Conservation (phyloP, 1,140 invertebrate genomes). For the Drosophila mojavensis region DNA sequence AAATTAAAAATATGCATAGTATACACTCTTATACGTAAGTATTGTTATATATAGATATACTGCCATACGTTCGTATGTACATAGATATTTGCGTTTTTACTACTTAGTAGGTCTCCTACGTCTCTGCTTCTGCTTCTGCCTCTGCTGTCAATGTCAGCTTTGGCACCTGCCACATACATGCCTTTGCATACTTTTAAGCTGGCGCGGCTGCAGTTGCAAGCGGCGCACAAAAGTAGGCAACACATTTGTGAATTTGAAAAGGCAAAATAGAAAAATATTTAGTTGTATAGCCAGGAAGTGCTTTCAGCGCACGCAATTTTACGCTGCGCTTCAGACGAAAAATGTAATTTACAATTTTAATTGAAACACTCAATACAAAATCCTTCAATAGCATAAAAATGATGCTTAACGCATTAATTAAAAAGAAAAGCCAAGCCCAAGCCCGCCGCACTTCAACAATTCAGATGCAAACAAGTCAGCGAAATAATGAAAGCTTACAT, state of each 20-base stretch:
- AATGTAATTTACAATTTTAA: not conserved
- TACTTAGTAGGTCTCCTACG: conserved; percentile 9
- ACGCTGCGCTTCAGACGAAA: not conserved
- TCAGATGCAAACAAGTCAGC: conserved; percentile 42
- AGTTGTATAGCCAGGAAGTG: too few species aligned
- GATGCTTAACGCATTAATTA: conserved; percentile 63
- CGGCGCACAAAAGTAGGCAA: conserved; percentile 65
- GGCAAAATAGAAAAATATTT: too few species aligned
- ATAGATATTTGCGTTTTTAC: conserved; percentile 33
- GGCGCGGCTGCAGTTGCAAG: not conserved
- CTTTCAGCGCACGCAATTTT: too few species aligned
- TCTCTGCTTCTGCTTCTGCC: not conserved
- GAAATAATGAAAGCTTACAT: conserved; percentile 28
- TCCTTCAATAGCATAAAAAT: not conserved
- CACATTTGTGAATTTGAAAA: not conserved
- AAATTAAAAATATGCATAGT: conserved; percentile 56
- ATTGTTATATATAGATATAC: conserved; percentile 28
- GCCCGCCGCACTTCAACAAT: conserved; percentile 61
- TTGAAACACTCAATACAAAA: not conserved
- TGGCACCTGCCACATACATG: not conserved
- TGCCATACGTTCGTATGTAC: not conserved
- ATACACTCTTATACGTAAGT: conserved; percentile 22
- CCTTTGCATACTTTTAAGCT: conserved; percentile 63
- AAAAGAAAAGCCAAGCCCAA: conserved; percentile 58
- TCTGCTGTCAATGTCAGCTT: conserved; percentile 68